A percentile compares a stretch with the other conserved stretches of the same genome.
phyloP scores from a whole-genome alignment of 37 sponge, comb jelly and placozoan genomes.

The Halisarca cf. caerulea region DNA sequence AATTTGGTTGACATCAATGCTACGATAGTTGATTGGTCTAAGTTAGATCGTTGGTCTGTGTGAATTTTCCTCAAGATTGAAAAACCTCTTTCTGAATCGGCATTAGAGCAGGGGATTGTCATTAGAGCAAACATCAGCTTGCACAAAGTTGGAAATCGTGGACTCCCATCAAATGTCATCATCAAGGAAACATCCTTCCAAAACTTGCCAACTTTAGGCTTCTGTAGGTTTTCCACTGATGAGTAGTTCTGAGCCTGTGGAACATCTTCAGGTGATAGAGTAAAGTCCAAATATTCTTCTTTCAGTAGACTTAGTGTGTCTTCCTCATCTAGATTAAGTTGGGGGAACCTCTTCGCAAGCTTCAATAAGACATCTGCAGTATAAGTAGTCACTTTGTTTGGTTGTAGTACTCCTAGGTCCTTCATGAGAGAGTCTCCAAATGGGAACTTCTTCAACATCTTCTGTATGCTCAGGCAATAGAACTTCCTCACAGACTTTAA shows the following conservation, averaged over 20 bases:
- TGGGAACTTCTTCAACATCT: slow-evolving; percentile 50
- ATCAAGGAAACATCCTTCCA: slow-evolving; percentile 41
- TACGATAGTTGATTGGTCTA: slow-evolving; percentile 32
- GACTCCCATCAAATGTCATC: slow-evolving; percentile 45
- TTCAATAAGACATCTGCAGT: neutral
- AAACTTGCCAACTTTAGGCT: slow-evolving; percentile 25
- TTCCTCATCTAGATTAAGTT: slow-evolving; percentile 9
- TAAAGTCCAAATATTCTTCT: slow-evolving; percentile 37
- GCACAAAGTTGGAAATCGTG: slow-evolving; percentile 31
- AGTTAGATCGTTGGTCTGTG: slow-evolving; percentile 33
- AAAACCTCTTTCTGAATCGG: slow-evolving; percentile 45
- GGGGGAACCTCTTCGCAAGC: slow-evolving; percentile 8
- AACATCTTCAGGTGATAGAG: slow-evolving; percentile 23
- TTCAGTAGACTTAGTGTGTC: slow-evolving; percentile 25
- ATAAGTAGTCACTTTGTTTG: slow-evolving; percentile 25
- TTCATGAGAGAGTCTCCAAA: slow-evolving; percentile 43
- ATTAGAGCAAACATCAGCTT: slow-evolving; percentile 41
- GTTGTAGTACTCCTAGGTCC: slow-evolving; percentile 54
- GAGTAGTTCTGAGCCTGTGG: neutral
- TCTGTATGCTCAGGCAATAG: slow-evolving; percentile 24
- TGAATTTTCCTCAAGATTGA: slow-evolving; percentile 46
- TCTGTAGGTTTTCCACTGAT: neutral
- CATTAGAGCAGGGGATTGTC: slow-evolving; percentile 28
- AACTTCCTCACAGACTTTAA: slow-evolving; percentile 16
- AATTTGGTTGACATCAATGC: slow-evolving; percentile 34